These are phyloP conservation scores for Corynorhinus townsendii DNA, from an alignment of 2,113 vertebrate species.

Conservation along the genomic window DNA sequence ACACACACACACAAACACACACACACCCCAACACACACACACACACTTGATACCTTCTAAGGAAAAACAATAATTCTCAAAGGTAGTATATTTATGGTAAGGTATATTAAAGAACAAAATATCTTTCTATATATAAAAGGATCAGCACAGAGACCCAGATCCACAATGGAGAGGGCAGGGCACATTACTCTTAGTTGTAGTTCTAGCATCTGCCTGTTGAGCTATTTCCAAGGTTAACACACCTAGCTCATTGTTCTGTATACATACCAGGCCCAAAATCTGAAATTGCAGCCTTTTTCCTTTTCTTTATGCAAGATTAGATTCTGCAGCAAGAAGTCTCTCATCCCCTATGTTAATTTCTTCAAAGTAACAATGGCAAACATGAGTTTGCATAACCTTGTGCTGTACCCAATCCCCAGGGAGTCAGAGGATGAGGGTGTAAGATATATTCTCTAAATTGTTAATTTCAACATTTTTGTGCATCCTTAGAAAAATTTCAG, in stretches of 20 bases:
- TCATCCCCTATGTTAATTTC: background rate
- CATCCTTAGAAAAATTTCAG: background rate
- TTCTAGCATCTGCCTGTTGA: background rate
- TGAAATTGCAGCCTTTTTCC: background rate
- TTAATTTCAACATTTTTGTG: background rate
- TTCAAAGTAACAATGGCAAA: background rate
- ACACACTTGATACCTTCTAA: background rate
- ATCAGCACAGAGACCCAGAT: background rate
- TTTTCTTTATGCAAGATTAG: slow-evolving; percentile 12
- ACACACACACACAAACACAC: background rate
- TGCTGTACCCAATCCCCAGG: background rate
- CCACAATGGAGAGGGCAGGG: background rate
- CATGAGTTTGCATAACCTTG: background rate
- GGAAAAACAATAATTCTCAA: background rate
- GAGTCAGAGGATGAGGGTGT: background rate
- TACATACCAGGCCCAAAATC: background rate
- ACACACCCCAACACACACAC: background rate
- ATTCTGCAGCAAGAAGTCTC: background rate
- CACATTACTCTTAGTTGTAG: background rate
- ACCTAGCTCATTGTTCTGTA: background rate
- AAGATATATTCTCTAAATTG: background rate
- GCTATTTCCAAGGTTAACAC: background rate
- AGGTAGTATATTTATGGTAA: background rate
- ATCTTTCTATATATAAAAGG: background rate
- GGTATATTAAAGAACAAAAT: background rate